Percentiles rank a stretch among this genome's conserved stretches.
phyloP scores from a whole-genome alignment of 2,113 vertebrate genomes.

The Bufo bufo region DNA sequence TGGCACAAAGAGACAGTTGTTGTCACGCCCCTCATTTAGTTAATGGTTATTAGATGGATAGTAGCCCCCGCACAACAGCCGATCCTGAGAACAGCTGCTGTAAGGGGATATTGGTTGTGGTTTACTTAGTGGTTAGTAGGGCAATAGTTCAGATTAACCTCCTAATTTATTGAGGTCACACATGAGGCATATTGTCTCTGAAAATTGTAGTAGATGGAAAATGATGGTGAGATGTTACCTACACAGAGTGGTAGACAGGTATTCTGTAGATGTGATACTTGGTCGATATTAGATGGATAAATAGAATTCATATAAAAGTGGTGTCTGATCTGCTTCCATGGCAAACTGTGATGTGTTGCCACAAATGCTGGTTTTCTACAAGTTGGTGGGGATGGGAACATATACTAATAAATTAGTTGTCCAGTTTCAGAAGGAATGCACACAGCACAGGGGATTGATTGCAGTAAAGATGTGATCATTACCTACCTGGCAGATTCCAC shows the following conservation, averaged over 20 bases:
- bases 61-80: neutral
- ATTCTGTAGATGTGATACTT: too few species aligned
- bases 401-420: too few species aligned
- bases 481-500: too few species aligned
- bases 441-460: too few species aligned
- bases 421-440: too few species aligned
- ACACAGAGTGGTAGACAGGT: neutral
- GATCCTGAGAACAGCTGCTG: constrained; percentile 9
- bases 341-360: too few species aligned
- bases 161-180: constrained; percentile 1
- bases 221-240: neutral
- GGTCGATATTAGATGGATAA: too few species aligned
- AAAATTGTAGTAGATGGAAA: neutral
- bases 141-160: neutral
- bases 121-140: neutral
- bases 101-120: neutral
- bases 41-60: neutral
- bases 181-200: neutral
- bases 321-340: too few species aligned
- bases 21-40: neutral
- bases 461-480: too few species aligned
- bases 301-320: too few species aligned
- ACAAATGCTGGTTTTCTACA: too few species aligned
- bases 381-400: too few species aligned
- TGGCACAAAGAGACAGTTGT: neutral